These are phyloP conservation scores for Bradypus variegatus DNA, from an alignment of 2,797 vertebrate genomes.

Conservation along the genomic window DNA sequence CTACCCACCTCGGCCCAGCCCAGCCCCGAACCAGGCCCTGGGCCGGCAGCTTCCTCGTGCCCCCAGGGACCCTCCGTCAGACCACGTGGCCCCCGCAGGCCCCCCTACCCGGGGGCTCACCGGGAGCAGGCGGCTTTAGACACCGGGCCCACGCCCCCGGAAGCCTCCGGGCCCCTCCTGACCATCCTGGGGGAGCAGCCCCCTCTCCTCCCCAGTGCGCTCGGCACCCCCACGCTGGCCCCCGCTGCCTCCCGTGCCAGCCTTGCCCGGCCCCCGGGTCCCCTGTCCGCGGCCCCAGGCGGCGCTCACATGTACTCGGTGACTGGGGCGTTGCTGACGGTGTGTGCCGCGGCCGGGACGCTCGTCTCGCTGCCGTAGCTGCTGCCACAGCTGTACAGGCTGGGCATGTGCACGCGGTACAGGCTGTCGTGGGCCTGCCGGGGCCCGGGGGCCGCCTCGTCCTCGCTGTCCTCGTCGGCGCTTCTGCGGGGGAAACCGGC, in stretches of 20 bases:
- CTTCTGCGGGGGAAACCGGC: constrained; percentile 69
- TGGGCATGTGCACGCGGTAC: constrained; percentile 98
- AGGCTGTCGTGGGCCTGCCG: constrained; percentile 94
- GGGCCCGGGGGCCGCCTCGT: constrained; percentile 84
- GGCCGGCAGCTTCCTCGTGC: fast-evolving
- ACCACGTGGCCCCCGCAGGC: background rate
- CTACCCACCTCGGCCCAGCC: fast-evolving
- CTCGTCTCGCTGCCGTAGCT: constrained; percentile 99
- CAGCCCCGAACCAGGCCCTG: background rate
- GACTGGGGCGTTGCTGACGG: constrained; percentile 98
- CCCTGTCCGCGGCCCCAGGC: background rate
- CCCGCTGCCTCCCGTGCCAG: background rate
- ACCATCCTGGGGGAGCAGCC: background rate
- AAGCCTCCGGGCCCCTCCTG: background rate
- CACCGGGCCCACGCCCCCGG: background rate
- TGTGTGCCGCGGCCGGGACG: constrained; percentile 95
- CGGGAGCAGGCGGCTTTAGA: background rate
- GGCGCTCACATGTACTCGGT: constrained; percentile 96
- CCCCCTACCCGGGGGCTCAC: background rate
- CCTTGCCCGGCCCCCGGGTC: too few species aligned
- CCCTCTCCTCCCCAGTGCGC: fast-evolving
- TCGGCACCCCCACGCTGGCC: too few species aligned
- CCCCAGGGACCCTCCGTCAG: background rate
- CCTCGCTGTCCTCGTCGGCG: constrained; percentile 88
- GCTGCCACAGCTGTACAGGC: constrained; percentile 98